These are phyloP conservation scores for Nycticryphes semicollaris DNA, from an alignment of 2,113 vertebrate species.

Conservation along the genomic window DNA sequence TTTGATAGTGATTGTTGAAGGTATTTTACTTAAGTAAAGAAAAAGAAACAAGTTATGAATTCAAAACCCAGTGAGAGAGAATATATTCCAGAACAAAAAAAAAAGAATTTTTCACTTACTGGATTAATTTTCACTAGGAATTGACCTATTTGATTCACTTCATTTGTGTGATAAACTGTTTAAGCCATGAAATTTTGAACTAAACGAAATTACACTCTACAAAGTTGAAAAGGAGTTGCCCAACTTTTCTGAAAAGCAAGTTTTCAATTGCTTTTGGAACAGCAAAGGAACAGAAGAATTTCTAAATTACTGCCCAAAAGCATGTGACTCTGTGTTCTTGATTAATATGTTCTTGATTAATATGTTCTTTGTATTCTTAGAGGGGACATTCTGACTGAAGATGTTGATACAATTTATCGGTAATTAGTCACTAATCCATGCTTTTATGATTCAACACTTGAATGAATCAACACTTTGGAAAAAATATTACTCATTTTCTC, in stretches of 20 bases:
- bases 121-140: background rate
- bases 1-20: background rate
- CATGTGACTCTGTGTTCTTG: background rate
- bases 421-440: constrained; percentile 27
- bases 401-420: constrained; percentile 13
- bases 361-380: background rate
- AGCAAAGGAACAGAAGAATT: background rate
- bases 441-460: constrained; percentile 20
- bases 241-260: background rate
- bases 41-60: background rate
- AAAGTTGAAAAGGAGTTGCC: background rate
- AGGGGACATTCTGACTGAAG: constrained; percentile 1
- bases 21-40: background rate
- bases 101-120: background rate
- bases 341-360: constrained; percentile 14
- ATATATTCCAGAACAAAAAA: background rate
- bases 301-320: background rate
- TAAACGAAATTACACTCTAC: background rate
- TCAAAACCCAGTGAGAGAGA: background rate
- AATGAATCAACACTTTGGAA: constrained; percentile 23
- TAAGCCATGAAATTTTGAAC: background rate
- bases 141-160: background rate
- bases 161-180: background rate
- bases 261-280: background rate
- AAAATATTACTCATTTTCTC: constrained; percentile 16